phyloP scores from a whole-genome alignment of 2,888 invertebrate species.

The Drosophila cognata region DNA sequence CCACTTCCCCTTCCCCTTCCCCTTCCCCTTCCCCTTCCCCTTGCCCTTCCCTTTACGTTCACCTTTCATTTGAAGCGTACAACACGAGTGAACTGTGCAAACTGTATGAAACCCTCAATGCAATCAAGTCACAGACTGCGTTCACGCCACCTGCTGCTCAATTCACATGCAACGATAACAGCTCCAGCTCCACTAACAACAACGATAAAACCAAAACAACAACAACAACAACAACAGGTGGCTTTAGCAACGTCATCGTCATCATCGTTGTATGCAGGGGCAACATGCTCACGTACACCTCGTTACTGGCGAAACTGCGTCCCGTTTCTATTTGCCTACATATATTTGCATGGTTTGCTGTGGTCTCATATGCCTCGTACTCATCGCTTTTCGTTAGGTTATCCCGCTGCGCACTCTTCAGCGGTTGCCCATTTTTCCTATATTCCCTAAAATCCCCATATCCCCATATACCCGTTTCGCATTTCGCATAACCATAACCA shows the following conservation, averaged over 20 bases:
- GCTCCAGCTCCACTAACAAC: background rate
- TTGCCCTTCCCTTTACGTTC: background rate
- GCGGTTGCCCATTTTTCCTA: conserved; percentile 50
- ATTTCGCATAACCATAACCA: conserved; percentile 18
- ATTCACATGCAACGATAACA: conserved; percentile 42
- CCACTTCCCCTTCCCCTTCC: background rate
- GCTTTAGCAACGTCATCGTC: conserved; percentile 52
- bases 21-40: background rate
- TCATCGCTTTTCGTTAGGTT: conserved; percentile 72
- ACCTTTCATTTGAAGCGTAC: conserved; percentile 2
- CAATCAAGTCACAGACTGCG: conserved; percentile 61
- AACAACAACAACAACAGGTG: conserved; percentile 65
- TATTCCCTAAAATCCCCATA: conserved; percentile 10
- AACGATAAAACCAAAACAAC: conserved; percentile 5
- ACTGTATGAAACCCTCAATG: conserved; percentile 38
- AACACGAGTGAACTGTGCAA: conserved; percentile 12
- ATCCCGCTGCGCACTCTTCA: conserved; percentile 71
- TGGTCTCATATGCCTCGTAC: conserved; percentile 66
- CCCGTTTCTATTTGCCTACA: conserved; percentile 8
- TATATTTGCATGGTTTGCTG: background rate
- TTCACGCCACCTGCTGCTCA: conserved; percentile 67
- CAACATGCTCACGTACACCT: conserved; percentile 68
- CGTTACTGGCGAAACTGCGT: conserved; percentile 52
- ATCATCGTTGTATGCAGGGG: conserved; percentile 33
- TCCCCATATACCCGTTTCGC: conserved; percentile 5